Conservation (phyloP, 2,797 vertebrate genomes). For the Eutrigla gurnardus region DNA sequence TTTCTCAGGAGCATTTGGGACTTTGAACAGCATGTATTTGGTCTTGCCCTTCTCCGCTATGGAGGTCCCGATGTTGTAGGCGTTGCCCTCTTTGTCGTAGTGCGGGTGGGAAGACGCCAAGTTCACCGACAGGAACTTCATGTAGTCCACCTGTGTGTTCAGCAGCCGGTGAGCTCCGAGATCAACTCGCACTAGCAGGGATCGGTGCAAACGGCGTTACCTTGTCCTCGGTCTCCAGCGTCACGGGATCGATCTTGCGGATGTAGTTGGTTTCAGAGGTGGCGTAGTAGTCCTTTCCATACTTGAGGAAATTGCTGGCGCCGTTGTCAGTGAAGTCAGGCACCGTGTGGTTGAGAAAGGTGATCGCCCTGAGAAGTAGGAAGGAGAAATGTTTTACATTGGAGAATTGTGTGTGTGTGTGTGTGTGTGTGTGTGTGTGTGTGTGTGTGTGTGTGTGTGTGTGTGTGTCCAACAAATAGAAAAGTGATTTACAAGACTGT, state of each 20-base stretch:
- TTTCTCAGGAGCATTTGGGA: slow-evolving; percentile 81
- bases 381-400: background rate
- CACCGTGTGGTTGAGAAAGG: slow-evolving; percentile 93
- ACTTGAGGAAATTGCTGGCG: slow-evolving; percentile 92
- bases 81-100: slow-evolving; percentile 92
- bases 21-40: slow-evolving; percentile 93
- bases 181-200: background rate
- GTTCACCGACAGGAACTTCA: slow-evolving; percentile 89
- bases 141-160: slow-evolving; percentile 89
- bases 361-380: slow-evolving; percentile 85
- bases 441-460: too few species aligned
- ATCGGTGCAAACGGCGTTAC: slow-evolving; percentile 67
- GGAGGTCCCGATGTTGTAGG: slow-evolving; percentile 93
- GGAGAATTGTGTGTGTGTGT: too few species aligned
- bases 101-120: slow-evolving; percentile 92
- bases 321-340: slow-evolving; percentile 98
- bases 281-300: slow-evolving; percentile 91
- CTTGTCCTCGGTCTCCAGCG: slow-evolving; percentile 94
- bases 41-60: slow-evolving; percentile 94
- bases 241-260: slow-evolving; percentile 90
- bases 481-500: background rate
- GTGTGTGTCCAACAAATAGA: too few species aligned
- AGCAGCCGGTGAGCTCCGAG: slow-evolving; percentile 4
- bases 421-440: too few species aligned
- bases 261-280: slow-evolving; percentile 96